Percentiles rank a stretch among this genome's conserved stretches.
Conservation (phyloP, 2,888 invertebrate species). For the Spisula solida region DNA sequence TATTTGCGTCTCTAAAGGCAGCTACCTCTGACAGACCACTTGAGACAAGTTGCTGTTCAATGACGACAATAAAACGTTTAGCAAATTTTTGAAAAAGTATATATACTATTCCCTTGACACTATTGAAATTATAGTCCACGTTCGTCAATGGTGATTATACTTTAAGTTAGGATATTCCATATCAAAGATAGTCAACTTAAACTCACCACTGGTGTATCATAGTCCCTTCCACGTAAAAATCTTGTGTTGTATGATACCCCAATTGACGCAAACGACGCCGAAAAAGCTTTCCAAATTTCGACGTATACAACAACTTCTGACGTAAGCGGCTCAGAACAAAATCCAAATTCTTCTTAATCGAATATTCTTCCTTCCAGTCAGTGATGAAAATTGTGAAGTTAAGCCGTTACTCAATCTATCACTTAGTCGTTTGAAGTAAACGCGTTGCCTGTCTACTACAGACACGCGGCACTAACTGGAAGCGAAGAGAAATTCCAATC, state of each 20-base stretch:
- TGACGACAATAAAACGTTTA: neutral
- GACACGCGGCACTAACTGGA: neutral
- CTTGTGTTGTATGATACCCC: no score
- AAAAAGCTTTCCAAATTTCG: neutral
- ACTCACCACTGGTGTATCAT: no score
- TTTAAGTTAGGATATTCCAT: neutral
- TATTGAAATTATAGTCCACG: neutral
- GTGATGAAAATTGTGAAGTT: neutral
- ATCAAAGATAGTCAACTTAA: no score
- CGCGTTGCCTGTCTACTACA: neutral
- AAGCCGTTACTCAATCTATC: neutral
- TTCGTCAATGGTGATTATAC: slow-evolving; percentile 12
- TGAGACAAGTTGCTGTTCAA: slow-evolving; percentile 35
- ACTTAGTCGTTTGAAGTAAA: neutral
- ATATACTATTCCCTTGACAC: slow-evolving; percentile 18
- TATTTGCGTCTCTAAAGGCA: neutral
- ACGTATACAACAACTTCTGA: no score
- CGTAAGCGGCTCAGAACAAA: neutral
- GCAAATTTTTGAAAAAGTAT: neutral
- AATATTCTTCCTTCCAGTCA: neutral
- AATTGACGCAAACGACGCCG: neutral
- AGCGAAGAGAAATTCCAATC: neutral
- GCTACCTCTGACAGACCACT: slow-evolving; percentile 38
- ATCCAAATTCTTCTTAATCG: neutral
- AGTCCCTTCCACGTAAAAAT: no score